A percentile compares a stretch with the other conserved stretches of the same genome.
Conservation (phyloP, 2,888 invertebrate genomes). For the Cordilura impudica region DNA sequence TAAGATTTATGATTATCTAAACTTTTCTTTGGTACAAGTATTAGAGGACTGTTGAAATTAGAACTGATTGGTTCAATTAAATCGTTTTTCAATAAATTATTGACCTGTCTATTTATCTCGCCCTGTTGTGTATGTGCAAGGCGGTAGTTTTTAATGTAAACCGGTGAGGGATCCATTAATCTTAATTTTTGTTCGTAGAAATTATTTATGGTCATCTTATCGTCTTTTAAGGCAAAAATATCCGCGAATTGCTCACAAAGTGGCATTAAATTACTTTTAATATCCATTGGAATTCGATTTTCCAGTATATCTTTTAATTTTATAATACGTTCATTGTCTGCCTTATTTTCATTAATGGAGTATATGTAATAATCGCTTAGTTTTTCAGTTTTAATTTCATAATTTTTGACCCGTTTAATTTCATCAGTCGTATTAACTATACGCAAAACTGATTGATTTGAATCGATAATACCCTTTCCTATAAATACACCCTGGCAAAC, state of each 20-base stretch:
- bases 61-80: not conserved
- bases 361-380: conserved; percentile 9
- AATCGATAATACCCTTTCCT: too few species aligned
- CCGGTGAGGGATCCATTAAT: conserved; percentile 22
- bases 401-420: not conserved
- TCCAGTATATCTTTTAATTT: not conserved
- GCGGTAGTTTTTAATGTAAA: conserved; percentile 40
- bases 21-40: too few species aligned
- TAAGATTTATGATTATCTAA: too few species aligned
- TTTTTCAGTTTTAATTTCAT: not conserved
- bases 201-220: conserved; percentile 26
- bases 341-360: not conserved
- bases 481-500: not conserved
- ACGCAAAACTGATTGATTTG: too few species aligned
- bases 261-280: not conserved
- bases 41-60: conserved; percentile 5
- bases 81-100: not conserved
- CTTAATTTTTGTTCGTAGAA: conserved; percentile 42
- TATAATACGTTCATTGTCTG: not conserved
- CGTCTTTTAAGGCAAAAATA: conserved; percentile 23
- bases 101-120: too few species aligned
- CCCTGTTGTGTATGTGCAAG: conserved; percentile 16
- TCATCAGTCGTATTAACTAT: too few species aligned
- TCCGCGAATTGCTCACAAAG: conserved; percentile 29
- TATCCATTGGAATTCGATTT: conserved; percentile 5